Evolutionary conservation across 2,888 invertebrate genomes (phyloP).

Genomic region (Ochlodes sylvanus): DNA sequence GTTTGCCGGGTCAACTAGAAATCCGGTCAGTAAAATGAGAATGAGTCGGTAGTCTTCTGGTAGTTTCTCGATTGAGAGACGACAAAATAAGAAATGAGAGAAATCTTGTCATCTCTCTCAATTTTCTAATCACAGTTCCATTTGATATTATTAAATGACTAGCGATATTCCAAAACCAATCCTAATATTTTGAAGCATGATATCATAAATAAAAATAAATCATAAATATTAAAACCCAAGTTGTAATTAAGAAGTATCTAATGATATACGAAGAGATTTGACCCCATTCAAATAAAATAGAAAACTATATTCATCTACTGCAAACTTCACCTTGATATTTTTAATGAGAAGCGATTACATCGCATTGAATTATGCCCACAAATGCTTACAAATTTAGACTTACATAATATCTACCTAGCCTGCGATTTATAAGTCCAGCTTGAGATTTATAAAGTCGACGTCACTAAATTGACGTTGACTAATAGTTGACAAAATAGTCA

Average conservation of each 20-base stretch:
- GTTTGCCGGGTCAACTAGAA: too few species aligned
- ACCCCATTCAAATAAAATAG: slow-evolving; percentile 25
- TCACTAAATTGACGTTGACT: not conserved
- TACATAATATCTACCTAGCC: not conserved
- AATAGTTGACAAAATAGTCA: too few species aligned
- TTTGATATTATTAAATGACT: too few species aligned
- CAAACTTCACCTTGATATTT: slow-evolving; percentile 22
- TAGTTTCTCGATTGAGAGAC: too few species aligned
- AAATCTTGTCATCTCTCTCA: too few species aligned
- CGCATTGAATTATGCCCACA: not conserved
- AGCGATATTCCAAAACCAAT: not conserved
- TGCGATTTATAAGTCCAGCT: not conserved
- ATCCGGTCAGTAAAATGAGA: too few species aligned
- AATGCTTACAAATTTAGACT: not conserved
- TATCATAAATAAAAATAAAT: not conserved
- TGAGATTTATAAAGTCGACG: not conserved
- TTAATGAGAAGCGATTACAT: slow-evolving; percentile 29
- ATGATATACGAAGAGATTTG: slow-evolving; percentile 11
- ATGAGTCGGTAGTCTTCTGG: too few species aligned
- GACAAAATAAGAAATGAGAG: too few species aligned
- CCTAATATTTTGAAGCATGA: not conserved
- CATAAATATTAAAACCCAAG: not conserved
- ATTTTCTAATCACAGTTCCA: too few species aligned
- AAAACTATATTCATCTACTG: slow-evolving; percentile 11
- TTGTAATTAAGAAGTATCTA: slow-evolving; percentile 6